phyloP scores from a whole-genome alignment of 2,797 vertebrate genomes.

The Peromyscus eremicus region DNA sequence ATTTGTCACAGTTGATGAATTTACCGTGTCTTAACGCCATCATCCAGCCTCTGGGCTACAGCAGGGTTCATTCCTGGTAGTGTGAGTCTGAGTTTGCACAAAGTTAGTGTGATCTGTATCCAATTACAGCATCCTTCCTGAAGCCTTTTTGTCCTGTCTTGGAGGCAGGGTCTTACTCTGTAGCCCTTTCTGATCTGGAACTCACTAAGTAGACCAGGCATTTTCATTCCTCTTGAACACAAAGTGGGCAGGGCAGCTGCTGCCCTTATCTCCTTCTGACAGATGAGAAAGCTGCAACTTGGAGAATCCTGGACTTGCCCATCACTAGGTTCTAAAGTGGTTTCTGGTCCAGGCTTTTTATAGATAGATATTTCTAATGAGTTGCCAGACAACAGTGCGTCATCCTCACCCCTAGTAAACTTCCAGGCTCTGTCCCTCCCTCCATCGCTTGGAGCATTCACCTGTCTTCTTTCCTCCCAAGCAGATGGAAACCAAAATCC shows the following conservation, averaged over 20 bases:
- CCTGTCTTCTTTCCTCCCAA: constrained; percentile 69
- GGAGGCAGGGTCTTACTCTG: neutral
- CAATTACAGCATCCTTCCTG: neutral
- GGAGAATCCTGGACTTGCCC: neutral
- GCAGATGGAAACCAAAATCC: constrained; percentile 93
- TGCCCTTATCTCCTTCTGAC: neutral
- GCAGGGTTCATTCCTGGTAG: neutral
- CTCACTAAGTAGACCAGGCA: neutral
- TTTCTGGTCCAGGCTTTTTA: neutral
- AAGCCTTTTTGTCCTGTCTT: neutral
- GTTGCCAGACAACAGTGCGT: neutral
- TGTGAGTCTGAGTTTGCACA: neutral
- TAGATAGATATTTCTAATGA: neutral
- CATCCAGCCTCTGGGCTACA: neutral
- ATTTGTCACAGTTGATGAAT: neutral
- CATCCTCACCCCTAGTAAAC: neutral
- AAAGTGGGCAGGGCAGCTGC: neutral
- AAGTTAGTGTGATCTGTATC: neutral
- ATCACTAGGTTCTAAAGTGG: neutral
- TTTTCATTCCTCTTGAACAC: neutral
- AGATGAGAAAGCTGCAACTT: neutral
- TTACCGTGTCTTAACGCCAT: neutral
- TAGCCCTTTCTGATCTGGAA: neutral
- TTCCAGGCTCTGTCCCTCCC: neutral
- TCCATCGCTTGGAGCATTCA: neutral